Conservation (phyloP, 1,140 invertebrate species). For the Periplaneta americana region DNA sequence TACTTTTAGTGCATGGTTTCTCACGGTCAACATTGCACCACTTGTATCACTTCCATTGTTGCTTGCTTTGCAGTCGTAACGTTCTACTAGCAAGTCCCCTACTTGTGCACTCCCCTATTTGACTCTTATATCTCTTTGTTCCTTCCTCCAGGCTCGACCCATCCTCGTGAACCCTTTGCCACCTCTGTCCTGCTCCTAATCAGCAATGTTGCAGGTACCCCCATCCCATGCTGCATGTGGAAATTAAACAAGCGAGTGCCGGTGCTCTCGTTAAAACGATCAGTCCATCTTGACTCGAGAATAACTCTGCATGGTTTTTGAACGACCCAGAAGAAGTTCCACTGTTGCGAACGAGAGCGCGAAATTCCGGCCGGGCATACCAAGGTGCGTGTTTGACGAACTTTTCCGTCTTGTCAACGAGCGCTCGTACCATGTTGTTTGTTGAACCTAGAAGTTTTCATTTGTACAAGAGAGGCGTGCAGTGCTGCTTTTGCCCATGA, state of each 20-base stretch:
- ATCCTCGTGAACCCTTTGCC: not conserved
- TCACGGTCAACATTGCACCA: not conserved
- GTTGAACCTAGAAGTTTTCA: not conserved
- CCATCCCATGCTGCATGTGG: constrained; percentile 18
- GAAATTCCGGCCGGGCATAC: not conserved
- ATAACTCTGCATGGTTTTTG: constrained; percentile 11
- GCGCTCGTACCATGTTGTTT: not conserved
- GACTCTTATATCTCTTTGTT: not conserved
- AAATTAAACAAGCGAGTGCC: constrained; percentile 3
- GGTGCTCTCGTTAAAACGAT: not conserved
- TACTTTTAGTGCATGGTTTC: not conserved
- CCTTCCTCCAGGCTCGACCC: not conserved
- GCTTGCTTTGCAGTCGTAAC: constrained; percentile 4
- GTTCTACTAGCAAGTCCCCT: not conserved
- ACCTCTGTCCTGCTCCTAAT: constrained; percentile 1
- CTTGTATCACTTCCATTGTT: not conserved
- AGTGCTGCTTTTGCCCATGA: constrained; percentile 8
- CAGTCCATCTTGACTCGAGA: constrained; percentile 1
- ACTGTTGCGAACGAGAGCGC: constrained; percentile 1
- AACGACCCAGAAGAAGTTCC: constrained; percentile 3
- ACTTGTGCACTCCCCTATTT: not conserved
- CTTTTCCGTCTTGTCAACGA: not conserved
- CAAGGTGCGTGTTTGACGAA: constrained; percentile 1
- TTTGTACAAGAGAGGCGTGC: constrained; percentile 7
- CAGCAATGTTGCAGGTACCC: constrained; percentile 15